Percentiles rank a stretch among this genome's conserved stretches.
Conservation (phyloP, 2,113 vertebrate species). For the Pampusana beccarii region DNA sequence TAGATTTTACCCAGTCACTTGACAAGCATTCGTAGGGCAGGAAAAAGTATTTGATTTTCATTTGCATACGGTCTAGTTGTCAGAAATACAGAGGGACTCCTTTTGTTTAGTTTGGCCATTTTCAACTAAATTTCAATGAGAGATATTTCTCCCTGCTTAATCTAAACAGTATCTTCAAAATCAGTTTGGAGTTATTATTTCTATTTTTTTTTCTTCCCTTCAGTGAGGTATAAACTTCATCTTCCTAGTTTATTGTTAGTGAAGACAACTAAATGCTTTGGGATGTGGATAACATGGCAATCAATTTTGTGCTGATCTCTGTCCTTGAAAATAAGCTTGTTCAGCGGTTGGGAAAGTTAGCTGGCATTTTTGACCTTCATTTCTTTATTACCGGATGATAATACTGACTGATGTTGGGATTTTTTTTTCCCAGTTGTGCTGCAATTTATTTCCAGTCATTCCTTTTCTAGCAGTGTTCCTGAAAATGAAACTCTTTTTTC, state of each 20-base stretch:
- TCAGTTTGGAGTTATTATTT: neutral
- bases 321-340: neutral
- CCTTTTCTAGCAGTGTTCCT: neutral
- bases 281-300: neutral
- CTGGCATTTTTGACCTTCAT: neutral
- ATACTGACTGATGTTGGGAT: neutral
- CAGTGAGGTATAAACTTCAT: neutral
- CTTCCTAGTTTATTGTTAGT: neutral
- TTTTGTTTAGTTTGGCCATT: neutral
- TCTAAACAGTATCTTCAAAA: neutral
- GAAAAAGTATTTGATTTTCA: slow-evolving; percentile 49
- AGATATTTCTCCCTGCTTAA: neutral
- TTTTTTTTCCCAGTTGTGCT: neutral
- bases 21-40: neutral
- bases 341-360: neutral
- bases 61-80: slow-evolving; percentile 38
- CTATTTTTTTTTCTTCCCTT: neutral
- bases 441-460: neutral
- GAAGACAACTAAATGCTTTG: neutral
- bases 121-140: neutral
- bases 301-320: neutral
- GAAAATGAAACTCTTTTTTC: neutral
- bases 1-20: slow-evolving; percentile 42
- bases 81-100: neutral
- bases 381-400: neutral